Evolutionary conservation across 2,888 invertebrate species (phyloP), one percentile per base, ranked within the genome.

Genomic region (Petrolisthes manimaculis): DNA sequence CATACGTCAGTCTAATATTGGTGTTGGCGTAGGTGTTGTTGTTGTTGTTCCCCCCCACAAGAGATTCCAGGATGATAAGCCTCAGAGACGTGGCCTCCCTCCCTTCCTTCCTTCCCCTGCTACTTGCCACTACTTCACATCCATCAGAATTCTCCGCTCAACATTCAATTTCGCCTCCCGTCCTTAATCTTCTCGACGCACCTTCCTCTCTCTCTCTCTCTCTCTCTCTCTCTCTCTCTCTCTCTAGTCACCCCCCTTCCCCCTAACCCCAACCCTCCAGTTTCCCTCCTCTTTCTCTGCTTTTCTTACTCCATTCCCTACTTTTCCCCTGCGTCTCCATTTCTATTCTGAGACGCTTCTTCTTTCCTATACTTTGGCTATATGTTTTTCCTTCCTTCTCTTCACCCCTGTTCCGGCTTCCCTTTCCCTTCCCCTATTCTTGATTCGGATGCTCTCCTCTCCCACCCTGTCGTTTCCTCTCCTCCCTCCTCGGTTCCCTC

Each of bases 51-150:
- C 2, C 37, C 37, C 37, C 37, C 37, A 0, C 2, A 37, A 37
- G 37, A 37, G 37, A 37, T 37, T 37, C 37, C 0, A 2, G 37
- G 37, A 37, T 37, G 37, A 37, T 37, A 37, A 37, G 37, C 37
- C 37, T 37, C 37, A 37, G 37, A 37, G 37, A 37, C 37, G 37
- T 37, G 37, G 37, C 74, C 74, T 84, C 74, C 74, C 84, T 84
- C 74, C 69, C 84, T 84, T n/a, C 8, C 75, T 37, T 24, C 77
- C 77, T 77, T 37, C 24, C 37, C 51, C 77, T 61, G 12, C 61
- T 61, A 9, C 61, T 61, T 18, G 12, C 18, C 71, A n/a, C 12
- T 71, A 6, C 71, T n/a, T 4, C 5, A 5, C 53, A 51, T 4
- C 78, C 53, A 53, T 53, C 78, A 53, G 5, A 53, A 14, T 6